Conservation (phyloP, 2,113 vertebrate species). For the Casuarius casuarius region DNA sequence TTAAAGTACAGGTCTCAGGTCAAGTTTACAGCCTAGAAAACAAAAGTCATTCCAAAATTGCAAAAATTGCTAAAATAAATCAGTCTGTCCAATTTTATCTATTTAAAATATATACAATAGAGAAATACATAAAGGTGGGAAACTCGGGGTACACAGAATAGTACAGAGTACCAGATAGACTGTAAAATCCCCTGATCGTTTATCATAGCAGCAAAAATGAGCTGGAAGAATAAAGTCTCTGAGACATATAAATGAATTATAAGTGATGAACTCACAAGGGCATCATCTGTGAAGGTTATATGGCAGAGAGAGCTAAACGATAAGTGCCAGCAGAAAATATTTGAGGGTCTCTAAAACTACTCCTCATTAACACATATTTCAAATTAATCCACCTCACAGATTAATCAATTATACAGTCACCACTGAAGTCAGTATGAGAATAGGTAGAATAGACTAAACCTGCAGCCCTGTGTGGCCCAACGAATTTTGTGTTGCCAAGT, state of each 20-base stretch:
- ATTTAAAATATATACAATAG: neutral
- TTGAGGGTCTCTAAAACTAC: neutral
- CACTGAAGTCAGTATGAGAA: neutral
- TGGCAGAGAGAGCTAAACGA: neutral
- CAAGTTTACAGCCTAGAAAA: neutral
- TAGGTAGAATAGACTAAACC: neutral
- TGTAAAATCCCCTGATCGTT: neutral
- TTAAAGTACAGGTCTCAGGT: neutral
- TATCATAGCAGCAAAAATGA: neutral
- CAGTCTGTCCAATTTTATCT: neutral
- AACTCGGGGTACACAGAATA: neutral
- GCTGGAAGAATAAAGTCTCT: neutral
- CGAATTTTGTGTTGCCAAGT: neutral
- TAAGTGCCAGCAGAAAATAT: neutral
- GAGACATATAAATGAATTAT: neutral
- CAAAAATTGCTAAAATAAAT: neutral
- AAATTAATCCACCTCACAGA: neutral
- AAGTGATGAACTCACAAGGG: neutral
- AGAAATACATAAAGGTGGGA: fast-evolving
- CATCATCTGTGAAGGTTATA: neutral
- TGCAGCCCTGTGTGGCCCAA: neutral
- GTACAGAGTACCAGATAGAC: neutral
- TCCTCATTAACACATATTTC: constrained; percentile 12
- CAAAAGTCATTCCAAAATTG: neutral
- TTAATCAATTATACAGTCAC: neutral